Evolutionary conservation across 2,113 vertebrate species (phyloP).

Genomic region (Blennius ocellaris): DNA sequence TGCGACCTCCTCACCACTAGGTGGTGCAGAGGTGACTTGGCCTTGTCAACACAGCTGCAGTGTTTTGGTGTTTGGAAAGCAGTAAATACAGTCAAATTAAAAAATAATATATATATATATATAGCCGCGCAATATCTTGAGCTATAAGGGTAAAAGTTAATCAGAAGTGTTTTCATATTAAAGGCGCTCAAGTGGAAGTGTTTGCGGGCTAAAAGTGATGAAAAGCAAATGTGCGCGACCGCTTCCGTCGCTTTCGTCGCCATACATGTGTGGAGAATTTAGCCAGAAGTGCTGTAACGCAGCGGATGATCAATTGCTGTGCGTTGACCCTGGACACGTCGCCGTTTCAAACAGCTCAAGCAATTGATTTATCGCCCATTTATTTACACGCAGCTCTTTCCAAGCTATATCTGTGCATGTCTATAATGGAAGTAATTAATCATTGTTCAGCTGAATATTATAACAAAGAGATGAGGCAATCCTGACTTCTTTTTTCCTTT

Average conservation of each 20-base stretch:
- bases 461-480: too few species aligned
- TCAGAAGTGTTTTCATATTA: background rate
- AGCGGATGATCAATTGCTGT: slow-evolving; percentile 26
- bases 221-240: slow-evolving; percentile 20
- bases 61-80: too few species aligned
- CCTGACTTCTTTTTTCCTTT: too few species aligned
- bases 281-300: slow-evolving; percentile 17
- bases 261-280: slow-evolving; percentile 25
- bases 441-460: background rate
- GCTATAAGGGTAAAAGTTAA: too few species aligned
- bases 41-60: too few species aligned
- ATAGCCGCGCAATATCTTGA: too few species aligned
- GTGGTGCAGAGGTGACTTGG: too few species aligned
- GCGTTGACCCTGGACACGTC: slow-evolving; percentile 29
- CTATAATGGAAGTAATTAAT: slow-evolving; percentile 43
- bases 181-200: background rate
- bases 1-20: too few species aligned
- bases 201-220: background rate
- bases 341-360: slow-evolving; percentile 33
- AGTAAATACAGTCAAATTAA: too few species aligned
- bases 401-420: slow-evolving; percentile 44
- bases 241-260: slow-evolving; percentile 1
- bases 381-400: slow-evolving; percentile 36
- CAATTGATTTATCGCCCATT: slow-evolving; percentile 48
- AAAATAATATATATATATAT: too few species aligned